phyloP scores from a whole-genome alignment of 2,888 invertebrate genomes.

The Drosophila stalkeri region DNA sequence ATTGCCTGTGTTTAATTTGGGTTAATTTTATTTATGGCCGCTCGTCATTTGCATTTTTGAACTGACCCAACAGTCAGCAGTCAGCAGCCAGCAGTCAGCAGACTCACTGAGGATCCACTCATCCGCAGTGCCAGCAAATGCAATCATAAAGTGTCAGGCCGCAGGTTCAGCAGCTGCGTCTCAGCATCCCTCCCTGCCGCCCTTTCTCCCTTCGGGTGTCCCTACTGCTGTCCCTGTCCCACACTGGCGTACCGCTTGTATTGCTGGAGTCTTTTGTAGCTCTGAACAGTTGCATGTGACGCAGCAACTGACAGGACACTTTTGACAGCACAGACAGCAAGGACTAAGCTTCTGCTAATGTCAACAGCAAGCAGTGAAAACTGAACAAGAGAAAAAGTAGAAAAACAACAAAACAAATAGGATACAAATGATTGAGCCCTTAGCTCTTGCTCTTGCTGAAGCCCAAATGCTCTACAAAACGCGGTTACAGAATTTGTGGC shows the following conservation, averaged over 20 bases:
- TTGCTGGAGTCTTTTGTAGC: constrained; percentile 55
- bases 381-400: constrained; percentile 31
- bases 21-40: constrained; percentile 81
- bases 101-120: constrained; percentile 45
- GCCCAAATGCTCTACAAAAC: constrained; percentile 27
- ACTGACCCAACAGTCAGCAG: constrained; percentile 16
- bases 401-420: constrained; percentile 26
- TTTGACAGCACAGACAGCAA: constrained; percentile 71
- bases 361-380: constrained; percentile 78
- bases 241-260: too few species aligned
- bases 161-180: constrained; percentile 34
- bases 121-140: constrained; percentile 41
- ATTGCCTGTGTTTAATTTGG: constrained; percentile 80
- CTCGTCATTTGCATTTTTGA: constrained; percentile 67
- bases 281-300: constrained; percentile 53
- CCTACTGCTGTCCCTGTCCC: background rate
- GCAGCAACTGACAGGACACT: constrained; percentile 76
- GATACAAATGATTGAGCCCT: constrained; percentile 5
- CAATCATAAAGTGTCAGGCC: constrained; percentile 72
- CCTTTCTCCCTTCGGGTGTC: background rate
- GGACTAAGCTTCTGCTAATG: constrained; percentile 81
- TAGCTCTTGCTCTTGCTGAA: background rate
- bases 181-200: background rate
- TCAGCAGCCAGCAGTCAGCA: background rate
- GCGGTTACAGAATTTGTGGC: too few species aligned